A percentile compares a stretch with the other conserved stretches of the same genome.
These are phyloP conservation scores for Scylla paramamosain DNA, from an alignment of 1,140 invertebrate species.

Conservation along the genomic window DNA sequence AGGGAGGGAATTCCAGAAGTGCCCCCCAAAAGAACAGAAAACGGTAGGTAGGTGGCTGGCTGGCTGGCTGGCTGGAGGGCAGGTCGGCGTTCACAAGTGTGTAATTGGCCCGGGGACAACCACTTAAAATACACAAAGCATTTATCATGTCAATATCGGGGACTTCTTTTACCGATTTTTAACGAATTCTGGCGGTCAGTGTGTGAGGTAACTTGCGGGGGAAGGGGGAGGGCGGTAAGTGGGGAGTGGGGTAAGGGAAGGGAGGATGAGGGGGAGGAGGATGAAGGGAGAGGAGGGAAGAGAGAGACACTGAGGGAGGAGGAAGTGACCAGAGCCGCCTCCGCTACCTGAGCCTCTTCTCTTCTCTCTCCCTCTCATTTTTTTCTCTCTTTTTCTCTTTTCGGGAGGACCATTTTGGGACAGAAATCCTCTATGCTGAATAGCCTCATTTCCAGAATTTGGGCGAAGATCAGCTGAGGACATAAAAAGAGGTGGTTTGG, in stretches of 20 bases:
- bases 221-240: background rate
- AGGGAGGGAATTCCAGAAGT: background rate
- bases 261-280: background rate
- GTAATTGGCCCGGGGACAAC: constrained; percentile 65
- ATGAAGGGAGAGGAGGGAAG: background rate
- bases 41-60: background rate
- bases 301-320: constrained; percentile 8
- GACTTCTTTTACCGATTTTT: constrained; percentile 64
- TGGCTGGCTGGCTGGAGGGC: background rate
- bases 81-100: constrained; percentile 53
- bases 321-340: constrained; percentile 53
- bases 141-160: constrained; percentile 72
- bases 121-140: constrained; percentile 71
- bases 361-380: background rate
- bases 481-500: constrained; percentile 50
- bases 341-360: constrained; percentile 41
- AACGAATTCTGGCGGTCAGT: constrained; percentile 72
- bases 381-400: constrained; percentile 40
- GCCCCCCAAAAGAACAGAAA: background rate
- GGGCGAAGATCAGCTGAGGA: constrained; percentile 35
- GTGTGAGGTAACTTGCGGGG: background rate
- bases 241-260: background rate
- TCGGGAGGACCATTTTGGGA: constrained; percentile 59
- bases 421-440: constrained; percentile 56
- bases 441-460: constrained; percentile 62